phyloP scores from a whole-genome alignment of 2,888 invertebrate genomes.

The Clitarchus hookeri region DNA sequence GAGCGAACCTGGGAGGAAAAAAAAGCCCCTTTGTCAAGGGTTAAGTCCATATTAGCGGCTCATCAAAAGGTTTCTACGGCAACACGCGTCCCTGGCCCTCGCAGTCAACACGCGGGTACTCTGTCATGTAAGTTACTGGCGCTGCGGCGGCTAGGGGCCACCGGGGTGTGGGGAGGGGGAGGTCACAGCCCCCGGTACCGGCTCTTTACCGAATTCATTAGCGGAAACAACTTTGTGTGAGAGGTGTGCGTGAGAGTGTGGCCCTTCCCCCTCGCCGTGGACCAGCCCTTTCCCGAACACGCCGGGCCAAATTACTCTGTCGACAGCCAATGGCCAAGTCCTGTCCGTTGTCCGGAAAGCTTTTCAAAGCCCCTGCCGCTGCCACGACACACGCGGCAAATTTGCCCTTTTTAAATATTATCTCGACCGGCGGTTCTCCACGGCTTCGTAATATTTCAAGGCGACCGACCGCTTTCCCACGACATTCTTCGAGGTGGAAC shows the following conservation, averaged over 20 bases:
- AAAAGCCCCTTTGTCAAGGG: constrained; percentile 22
- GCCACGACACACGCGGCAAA: background rate
- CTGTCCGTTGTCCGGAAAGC: background rate
- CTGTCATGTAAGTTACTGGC: background rate
- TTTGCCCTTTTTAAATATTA: background rate
- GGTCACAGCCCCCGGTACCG: background rate
- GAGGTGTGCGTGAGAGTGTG: background rate
- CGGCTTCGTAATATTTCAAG: background rate
- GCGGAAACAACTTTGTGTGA: constrained; percentile 19
- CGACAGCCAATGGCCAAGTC: background rate
- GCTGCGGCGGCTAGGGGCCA: background rate
- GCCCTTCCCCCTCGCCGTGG: background rate
- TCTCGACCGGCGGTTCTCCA: background rate
- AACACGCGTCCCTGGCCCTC: background rate
- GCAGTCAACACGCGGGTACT: constrained; percentile 6
- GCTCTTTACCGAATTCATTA: constrained; percentile 25
- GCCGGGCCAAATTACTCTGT: background rate
- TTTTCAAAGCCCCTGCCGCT: background rate
- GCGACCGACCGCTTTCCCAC: too few relatives aligned
- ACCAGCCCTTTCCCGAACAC: too few relatives aligned
- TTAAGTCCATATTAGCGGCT: constrained; percentile 28
- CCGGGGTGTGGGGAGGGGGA: too few relatives aligned
- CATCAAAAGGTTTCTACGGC: constrained; percentile 25
- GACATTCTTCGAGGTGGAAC: too few relatives aligned
- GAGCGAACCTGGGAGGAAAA: background rate